Evolutionary conservation across 2,888 invertebrate species (phyloP).

Genomic region (Mesopsocus fuscifrons): DNA sequence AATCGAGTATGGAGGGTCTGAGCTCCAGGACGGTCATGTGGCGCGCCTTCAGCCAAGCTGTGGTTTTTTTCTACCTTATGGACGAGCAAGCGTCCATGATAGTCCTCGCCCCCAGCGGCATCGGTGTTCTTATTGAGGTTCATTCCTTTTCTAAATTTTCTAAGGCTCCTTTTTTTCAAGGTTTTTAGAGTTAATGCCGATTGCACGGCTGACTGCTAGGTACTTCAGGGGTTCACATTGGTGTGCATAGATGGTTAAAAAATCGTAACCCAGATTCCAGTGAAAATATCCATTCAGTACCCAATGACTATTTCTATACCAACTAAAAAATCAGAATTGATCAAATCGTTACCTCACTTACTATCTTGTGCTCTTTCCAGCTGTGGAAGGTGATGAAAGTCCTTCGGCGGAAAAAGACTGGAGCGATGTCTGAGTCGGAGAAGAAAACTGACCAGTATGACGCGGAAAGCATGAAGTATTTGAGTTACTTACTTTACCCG

Average conservation of each 20-base stretch:
- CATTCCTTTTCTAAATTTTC: constrained; percentile 13
- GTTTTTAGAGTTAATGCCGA: constrained; percentile 8
- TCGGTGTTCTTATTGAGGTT: constrained; percentile 81
- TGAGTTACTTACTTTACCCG: constrained; percentile 78
- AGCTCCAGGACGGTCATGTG: constrained; percentile 79
- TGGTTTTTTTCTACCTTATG: constrained; percentile 79
- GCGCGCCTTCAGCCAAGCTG: constrained; percentile 80
- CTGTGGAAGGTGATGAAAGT: constrained; percentile 93
- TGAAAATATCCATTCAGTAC: no score
- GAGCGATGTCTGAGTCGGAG: constrained; percentile 33
- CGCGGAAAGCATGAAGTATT: constrained; percentile 79
- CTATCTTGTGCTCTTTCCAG: no score
- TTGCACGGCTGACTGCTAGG: no score
- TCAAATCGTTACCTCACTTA: no score
- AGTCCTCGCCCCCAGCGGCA: constrained; percentile 68
- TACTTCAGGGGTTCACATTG: no score
- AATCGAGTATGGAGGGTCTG: constrained; percentile 70
- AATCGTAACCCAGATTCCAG: no score
- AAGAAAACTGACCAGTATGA: constrained; percentile 69
- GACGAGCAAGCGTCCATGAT: constrained; percentile 85
- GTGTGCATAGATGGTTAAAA: no score
- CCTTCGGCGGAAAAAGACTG: constrained; percentile 22
- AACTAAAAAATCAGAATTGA: no score
- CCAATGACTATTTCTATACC: no score
- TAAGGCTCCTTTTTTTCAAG: constrained; percentile 3